A percentile compares a stretch with the other conserved stretches of the same genome.
Evolutionary conservation across 2,888 invertebrate species (phyloP).

Genomic region (Strigamia transsilvanica): DNA sequence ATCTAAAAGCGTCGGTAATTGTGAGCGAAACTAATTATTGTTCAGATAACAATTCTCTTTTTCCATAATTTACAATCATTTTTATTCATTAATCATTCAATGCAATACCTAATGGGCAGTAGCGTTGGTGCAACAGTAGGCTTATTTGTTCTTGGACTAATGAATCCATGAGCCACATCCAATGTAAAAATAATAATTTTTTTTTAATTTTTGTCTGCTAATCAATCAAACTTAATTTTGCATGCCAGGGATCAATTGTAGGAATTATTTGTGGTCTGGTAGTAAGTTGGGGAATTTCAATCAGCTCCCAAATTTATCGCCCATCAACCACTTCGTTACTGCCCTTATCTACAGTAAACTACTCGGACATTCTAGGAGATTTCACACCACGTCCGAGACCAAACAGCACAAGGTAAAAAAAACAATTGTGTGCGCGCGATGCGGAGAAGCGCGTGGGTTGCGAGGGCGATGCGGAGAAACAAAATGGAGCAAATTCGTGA

Average conservation of each 20-base stretch:
- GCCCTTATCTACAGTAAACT: background rate
- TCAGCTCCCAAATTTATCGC: background rate
- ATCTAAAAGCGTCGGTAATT: slow-evolving; percentile 23
- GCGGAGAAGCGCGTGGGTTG: too few relatives aligned
- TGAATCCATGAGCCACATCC: slow-evolving; percentile 19
- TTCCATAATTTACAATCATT: too few relatives aligned
- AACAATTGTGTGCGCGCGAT: background rate
- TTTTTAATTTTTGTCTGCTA: background rate
- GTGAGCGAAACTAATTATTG: background rate
- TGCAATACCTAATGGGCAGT: background rate
- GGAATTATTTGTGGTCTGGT: slow-evolving; percentile 20
- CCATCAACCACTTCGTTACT: background rate
- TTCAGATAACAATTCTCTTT: background rate
- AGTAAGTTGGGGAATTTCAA: slow-evolving; percentile 26
- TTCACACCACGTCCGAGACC: background rate
- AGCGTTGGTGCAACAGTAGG: background rate
- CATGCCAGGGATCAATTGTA: slow-evolving; percentile 1
- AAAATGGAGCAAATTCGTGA: too few relatives aligned
- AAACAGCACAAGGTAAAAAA: background rate
- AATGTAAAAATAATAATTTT: background rate
- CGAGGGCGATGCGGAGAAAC: too few relatives aligned
- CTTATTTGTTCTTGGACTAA: slow-evolving; percentile 10
- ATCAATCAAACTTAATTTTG: background rate
- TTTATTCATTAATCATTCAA: background rate
- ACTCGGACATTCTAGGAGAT: background rate